phyloP scores from a whole-genome alignment of 2,797 vertebrate genomes.

The Hafferia zeledoni region DNA sequence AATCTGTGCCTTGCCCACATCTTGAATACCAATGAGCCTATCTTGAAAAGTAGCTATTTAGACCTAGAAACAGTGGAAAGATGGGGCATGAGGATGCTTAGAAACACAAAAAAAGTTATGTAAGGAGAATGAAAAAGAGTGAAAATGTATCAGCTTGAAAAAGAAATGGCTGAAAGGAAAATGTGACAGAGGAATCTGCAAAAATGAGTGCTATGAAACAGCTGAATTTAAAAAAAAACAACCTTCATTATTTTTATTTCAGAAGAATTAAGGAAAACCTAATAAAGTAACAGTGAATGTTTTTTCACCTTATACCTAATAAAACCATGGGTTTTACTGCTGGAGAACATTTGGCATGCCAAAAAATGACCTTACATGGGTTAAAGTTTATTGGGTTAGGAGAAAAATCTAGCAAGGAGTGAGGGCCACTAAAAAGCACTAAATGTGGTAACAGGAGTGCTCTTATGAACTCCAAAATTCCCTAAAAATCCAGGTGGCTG shows the following conservation, averaged over 20 bases:
- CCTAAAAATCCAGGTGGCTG: neutral
- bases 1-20: slow-evolving; percentile 12
- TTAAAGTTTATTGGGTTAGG: neutral
- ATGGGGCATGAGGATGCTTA: neutral
- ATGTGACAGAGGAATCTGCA: neutral
- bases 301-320: neutral
- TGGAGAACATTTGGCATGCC: neutral
- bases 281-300: neutral
- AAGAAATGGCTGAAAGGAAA: neutral
- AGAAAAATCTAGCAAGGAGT: neutral
- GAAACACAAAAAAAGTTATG: neutral
- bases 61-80: neutral
- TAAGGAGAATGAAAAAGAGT: neutral
- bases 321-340: neutral
- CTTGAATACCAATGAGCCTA: neutral
- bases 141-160: neutral
- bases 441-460: neutral
- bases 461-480: neutral
- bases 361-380: neutral
- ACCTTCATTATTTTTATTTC: neutral
- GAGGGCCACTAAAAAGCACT: neutral
- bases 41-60: neutral
- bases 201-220: neutral
- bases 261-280: neutral
- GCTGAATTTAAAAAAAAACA: neutral